Evolutionary conservation across 2,113 vertebrate genomes (phyloP).

Genomic region (Athene noctua): DNA sequence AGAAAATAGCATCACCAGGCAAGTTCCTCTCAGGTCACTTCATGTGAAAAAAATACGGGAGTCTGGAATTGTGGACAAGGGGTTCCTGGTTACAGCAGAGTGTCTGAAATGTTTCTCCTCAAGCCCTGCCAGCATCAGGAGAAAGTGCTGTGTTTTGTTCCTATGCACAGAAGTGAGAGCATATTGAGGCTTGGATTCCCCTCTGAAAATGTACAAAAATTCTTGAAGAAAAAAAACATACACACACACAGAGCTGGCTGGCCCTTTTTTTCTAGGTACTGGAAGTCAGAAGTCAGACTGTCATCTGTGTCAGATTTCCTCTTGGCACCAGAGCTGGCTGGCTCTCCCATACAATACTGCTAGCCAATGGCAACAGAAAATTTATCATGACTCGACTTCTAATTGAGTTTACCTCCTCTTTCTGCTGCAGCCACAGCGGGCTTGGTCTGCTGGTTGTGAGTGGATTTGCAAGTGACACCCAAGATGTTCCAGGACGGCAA

Average conservation of each 20-base stretch:
- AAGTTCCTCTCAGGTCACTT: slow-evolving; percentile 51
- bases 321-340: background rate
- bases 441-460: background rate
- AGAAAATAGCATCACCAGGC: background rate
- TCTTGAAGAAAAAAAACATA: background rate
- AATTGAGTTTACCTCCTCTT: background rate
- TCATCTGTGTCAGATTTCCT: slow-evolving; percentile 52
- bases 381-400: background rate
- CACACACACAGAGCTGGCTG: background rate
- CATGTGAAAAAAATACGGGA: background rate
- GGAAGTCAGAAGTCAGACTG: background rate
- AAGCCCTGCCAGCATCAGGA: background rate
- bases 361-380: slow-evolving; percentile 60
- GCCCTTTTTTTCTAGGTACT: slow-evolving; percentile 17
- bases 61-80: background rate
- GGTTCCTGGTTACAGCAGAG: background rate
- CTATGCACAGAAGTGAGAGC: background rate
- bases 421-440: background rate
- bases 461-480: background rate
- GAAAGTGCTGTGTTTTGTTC: background rate
- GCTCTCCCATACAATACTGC: background rate
- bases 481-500: slow-evolving; percentile 8
- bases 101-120: background rate
- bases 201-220: background rate
- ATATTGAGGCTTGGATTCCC: background rate